Conservation (phyloP, 1,140 invertebrate genomes). For the Pantala flavescens region DNA sequence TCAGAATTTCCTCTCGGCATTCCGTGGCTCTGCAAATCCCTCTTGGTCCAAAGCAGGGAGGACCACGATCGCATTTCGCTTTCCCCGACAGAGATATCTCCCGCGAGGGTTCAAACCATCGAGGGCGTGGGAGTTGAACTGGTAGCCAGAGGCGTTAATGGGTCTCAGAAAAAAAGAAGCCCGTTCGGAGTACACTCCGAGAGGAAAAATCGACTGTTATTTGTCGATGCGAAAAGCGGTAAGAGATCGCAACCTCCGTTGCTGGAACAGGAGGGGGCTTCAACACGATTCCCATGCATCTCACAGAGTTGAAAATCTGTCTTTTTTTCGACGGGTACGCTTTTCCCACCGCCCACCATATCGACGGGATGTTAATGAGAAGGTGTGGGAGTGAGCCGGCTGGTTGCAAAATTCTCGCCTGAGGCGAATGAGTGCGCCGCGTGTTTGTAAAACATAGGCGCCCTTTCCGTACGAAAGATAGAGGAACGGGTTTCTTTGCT, state of each 20-base stretch:
- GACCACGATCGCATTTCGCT: no score
- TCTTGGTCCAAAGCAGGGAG: no score
- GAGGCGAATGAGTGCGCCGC: neutral
- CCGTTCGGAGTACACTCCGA: neutral
- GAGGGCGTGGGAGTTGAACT: neutral
- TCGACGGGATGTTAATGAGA: neutral
- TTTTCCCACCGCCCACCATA: neutral
- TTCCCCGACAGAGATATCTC: neutral
- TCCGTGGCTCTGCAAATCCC: no score
- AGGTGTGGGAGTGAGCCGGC: neutral
- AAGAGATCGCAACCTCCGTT: neutral
- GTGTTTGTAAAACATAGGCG: neutral
- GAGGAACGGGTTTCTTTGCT: neutral
- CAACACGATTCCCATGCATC: neutral
- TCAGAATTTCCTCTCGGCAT: no score
- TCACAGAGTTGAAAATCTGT: neutral
- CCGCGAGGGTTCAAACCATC: neutral
- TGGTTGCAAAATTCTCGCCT: neutral
- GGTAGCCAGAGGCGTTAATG: conserved; percentile 7
- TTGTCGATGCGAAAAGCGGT: neutral
- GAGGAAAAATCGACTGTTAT: conserved; percentile 5
- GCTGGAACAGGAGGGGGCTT: neutral
- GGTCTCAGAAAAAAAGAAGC: neutral
- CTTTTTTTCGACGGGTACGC: neutral
- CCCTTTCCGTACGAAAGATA: neutral